Conservation (phyloP, 2,113 vertebrate genomes). For the Noturus placidus region DNA sequence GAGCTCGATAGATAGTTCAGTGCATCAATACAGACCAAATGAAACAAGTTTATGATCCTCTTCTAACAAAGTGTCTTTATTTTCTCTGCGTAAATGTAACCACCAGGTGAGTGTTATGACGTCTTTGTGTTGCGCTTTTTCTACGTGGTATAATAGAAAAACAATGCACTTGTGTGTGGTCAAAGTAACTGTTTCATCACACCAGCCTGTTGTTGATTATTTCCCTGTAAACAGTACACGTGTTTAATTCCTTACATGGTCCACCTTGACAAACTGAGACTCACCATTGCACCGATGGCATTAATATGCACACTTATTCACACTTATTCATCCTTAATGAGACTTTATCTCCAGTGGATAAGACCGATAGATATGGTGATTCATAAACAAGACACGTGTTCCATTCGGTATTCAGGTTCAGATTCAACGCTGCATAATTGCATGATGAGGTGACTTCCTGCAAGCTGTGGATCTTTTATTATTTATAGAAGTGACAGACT, state of each 20-base stretch:
- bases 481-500: slow-evolving; percentile 3
- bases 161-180: neutral
- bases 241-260: neutral
- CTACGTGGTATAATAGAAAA: neutral
- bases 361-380: neutral
- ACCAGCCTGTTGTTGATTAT: neutral
- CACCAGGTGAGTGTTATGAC: no score
- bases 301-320: slow-evolving; percentile 57
- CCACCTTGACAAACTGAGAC: neutral
- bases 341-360: neutral
- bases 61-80: neutral
- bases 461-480: slow-evolving; percentile 7
- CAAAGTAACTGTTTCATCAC: neutral
- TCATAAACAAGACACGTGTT: slow-evolving; percentile 14
- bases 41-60: neutral
- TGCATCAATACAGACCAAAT: neutral
- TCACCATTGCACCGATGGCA: neutral
- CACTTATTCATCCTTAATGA: slow-evolving; percentile 33
- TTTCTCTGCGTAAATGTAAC: no score
- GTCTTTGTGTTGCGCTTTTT: no score
- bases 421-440: neutral
- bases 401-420: neutral
- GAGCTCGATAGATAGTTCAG: neutral
- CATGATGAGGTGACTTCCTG: slow-evolving; percentile 4
- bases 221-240: neutral